phyloP scores from a whole-genome alignment of 35 echinoderm and acorn worm genomes.

The Acanthaster planci region DNA sequence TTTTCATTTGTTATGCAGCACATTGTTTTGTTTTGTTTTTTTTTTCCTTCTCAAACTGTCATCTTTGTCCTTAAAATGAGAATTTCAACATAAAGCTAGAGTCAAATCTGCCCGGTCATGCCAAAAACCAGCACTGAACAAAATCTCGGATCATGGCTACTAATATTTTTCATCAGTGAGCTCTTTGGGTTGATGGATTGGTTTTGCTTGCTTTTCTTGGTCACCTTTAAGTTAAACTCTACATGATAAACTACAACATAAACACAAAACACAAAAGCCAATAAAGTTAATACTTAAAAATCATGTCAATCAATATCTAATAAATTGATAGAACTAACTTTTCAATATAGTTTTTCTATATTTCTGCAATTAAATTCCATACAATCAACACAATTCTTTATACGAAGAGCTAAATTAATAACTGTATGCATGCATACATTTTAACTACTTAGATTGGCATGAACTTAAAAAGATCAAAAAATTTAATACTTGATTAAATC shows the following conservation, averaged over 20 bases:
- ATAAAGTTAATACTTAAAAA: constrained; percentile 30
- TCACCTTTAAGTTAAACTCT: constrained; percentile 6
- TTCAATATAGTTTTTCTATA: constrained; percentile 28
- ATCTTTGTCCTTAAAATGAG: constrained; percentile 6
- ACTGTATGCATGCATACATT: constrained; percentile 29
- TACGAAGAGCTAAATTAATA: constrained; percentile 29
- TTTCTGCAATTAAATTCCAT: constrained; percentile 25
- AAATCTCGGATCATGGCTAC: neutral
- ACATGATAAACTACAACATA: constrained; percentile 24
- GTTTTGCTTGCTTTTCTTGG: constrained; percentile 1
- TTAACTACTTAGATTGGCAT: constrained; percentile 26
- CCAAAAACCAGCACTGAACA: constrained; percentile 13
- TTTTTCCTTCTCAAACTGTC: neutral
- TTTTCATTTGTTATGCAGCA: constrained; percentile 12
- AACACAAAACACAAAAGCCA: neutral
- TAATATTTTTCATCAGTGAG: neutral
- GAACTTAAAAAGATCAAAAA: constrained; percentile 16
- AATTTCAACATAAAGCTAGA: constrained; percentile 1
- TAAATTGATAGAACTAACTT: constrained; percentile 25
- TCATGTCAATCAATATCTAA: constrained; percentile 34
- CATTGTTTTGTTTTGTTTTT: neutral
- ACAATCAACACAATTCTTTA: constrained; percentile 25
- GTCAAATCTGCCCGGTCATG: constrained; percentile 15
- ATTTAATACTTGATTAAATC: constrained; percentile 6
- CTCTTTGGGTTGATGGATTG: neutral